Evolutionary conservation across 92 coral and sea anemone species (phyloP), one percentile per base, ranked within the genome.

Genomic region (Porites evermanni): DNA sequence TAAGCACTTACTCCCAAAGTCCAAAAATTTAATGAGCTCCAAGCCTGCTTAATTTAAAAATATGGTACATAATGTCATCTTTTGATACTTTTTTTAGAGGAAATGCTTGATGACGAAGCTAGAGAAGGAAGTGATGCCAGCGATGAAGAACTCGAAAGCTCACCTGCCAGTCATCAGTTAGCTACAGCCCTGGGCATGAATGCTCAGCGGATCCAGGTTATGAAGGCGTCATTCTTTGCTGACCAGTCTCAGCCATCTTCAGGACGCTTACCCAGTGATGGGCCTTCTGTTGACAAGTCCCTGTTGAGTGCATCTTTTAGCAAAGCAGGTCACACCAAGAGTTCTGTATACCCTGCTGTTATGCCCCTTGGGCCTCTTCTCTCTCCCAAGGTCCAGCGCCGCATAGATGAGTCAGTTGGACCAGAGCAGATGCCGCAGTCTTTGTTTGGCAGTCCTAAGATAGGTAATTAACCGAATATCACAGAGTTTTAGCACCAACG

Each of bases 151-250:
- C 72, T 73, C 9, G 87, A 88, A 16, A 89, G 77, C 53, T 90
- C 94, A 13, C 98, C 99, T 20, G 98, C 99, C 63, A 95, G 98
- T 53, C 99, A 97, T 79, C 98, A 89, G 67, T 72, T 93, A 16
- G 98, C 99, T 5, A 81, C 93, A 19, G 94, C 92, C 8, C 87
- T 95, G 77, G 99, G 99, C 44, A 94, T 97, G 83, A 97, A 94
- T 32, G 98, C 99, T 3, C 99, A 97, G 79, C 95, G 98, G 38
- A 93, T 93, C 94, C 99, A 97, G 72, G 97, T 97, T 82, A 97
- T 97, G 99, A 97, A 97, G 75, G 99, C 99, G 8, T 97, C 99
- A 8, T 93, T 97, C 91, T 97, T 97, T 79, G 97, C 97, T 13
- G 95, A 95, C 16, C 93, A 91, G 77, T 84, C 92, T 32, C 93